Evolutionary conservation across 2,888 invertebrate genomes (phyloP).

Genomic region (Drosophila koepferae): DNA sequence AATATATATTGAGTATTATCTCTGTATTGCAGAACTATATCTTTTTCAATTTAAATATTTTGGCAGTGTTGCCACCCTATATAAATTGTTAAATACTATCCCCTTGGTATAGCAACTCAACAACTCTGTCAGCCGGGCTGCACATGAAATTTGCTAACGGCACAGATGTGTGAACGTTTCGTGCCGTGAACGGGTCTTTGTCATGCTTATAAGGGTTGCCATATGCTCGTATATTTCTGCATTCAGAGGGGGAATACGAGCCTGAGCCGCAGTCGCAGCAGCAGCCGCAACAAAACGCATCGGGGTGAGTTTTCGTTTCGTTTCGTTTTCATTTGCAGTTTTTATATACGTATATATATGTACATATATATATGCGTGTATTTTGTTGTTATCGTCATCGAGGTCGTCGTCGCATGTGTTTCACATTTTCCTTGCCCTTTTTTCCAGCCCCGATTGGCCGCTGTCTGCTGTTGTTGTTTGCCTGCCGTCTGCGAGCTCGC

Average conservation of each 20-base stretch:
- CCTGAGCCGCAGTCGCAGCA: constrained; percentile 6
- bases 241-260: constrained; percentile 48
- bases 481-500: constrained; percentile 31
- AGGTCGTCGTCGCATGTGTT: constrained; percentile 78
- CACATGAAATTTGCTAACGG: constrained; percentile 39
- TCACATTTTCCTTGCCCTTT: constrained; percentile 78
- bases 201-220: constrained; percentile 72
- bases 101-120: constrained; percentile 2
- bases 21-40: background rate
- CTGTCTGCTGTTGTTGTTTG: constrained; percentile 51
- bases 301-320: constrained; percentile 73
- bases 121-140: constrained; percentile 25
- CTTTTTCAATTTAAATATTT: background rate
- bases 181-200: constrained; percentile 46
- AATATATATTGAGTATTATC: no score
- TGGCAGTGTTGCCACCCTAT: constrained; percentile 38
- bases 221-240: constrained; percentile 73
- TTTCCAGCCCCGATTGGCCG: constrained; percentile 39
- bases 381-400: constrained; percentile 74
- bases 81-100: background rate
- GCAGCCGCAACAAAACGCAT: constrained; percentile 27
- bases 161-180: constrained; percentile 40
- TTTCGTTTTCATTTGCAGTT: constrained; percentile 59
- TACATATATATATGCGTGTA: background rate
- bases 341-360: background rate